These are phyloP conservation scores for Zenarchopterus dispar DNA, from an alignment of 2,797 vertebrate species.

Conservation along the genomic window DNA sequence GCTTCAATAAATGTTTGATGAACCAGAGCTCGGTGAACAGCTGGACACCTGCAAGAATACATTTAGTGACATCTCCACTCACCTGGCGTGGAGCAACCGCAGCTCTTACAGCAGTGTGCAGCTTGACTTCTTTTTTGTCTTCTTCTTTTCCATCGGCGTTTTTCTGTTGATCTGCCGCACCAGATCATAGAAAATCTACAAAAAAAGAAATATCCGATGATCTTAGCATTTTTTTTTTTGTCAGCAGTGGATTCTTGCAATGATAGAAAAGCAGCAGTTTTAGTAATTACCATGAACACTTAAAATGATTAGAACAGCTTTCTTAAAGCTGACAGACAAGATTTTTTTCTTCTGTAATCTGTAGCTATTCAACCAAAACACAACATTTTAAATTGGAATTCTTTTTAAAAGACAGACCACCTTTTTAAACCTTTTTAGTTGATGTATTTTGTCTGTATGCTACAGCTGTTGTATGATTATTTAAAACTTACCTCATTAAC, in stretches of 20 bases:
- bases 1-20: too few species aligned
- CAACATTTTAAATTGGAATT: too few species aligned
- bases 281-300: neutral
- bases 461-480: neutral
- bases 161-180: constrained; percentile 99
- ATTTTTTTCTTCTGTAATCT: neutral
- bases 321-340: neutral
- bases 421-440: too few species aligned
- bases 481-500: constrained; percentile 91
- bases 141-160: constrained; percentile 99
- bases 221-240: constrained; percentile 7
- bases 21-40: too few species aligned
- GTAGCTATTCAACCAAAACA: neutral
- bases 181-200: constrained; percentile 99
- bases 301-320: too few species aligned
- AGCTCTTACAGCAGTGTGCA: constrained; percentile 94
- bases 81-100: constrained; percentile 97
- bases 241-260: neutral
- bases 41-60: too few species aligned
- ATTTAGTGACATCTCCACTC: constrained; percentile 54
- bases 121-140: constrained; percentile 94
- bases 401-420: too few species aligned
- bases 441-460: too few species aligned
- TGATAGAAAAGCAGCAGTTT: neutral
- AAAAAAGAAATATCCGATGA: neutral